Evolutionary conservation across 2,888 invertebrate genomes (phyloP).

Genomic region (Nomada fucata): DNA sequence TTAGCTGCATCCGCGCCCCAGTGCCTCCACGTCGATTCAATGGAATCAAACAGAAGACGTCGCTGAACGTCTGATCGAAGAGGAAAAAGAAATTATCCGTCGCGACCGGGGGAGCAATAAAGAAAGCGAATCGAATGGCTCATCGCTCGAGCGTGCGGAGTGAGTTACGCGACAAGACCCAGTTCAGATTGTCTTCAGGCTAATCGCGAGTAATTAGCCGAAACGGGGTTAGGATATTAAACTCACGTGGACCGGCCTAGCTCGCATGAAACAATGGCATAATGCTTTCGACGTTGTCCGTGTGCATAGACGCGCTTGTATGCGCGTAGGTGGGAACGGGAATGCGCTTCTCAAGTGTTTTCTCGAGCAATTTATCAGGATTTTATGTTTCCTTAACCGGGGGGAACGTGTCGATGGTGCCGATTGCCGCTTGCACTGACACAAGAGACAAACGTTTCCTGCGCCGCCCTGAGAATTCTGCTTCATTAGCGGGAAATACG

Average conservation of each 20-base stretch:
- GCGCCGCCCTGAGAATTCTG: slow-evolving; percentile 4
- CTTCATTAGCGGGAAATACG: slow-evolving; percentile 8
- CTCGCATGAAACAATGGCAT: slow-evolving; percentile 41
- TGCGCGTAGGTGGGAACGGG: slow-evolving; percentile 12
- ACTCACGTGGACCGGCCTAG: slow-evolving; percentile 33
- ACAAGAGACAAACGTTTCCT: slow-evolving; percentile 23
- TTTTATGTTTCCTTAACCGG: background rate
- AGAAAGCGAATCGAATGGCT: background rate
- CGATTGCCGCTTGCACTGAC: slow-evolving; percentile 8
- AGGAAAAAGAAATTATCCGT: background rate
- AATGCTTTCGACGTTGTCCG: slow-evolving; percentile 6
- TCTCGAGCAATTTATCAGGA: slow-evolving; percentile 33
- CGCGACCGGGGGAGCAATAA: background rate
- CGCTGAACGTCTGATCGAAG: too few species aligned
- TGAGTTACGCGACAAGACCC: slow-evolving; percentile 32
- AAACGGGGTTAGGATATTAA: slow-evolving; percentile 64
- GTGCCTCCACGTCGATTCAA: too few species aligned
- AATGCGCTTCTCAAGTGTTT: slow-evolving; percentile 1
- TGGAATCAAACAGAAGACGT: too few species aligned
- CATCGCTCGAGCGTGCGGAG: slow-evolving; percentile 24
- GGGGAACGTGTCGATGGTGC: slow-evolving; percentile 21
- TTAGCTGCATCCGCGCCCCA: too few species aligned
- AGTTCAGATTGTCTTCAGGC: slow-evolving; percentile 61
- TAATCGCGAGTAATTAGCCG: slow-evolving; percentile 65
- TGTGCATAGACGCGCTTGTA: background rate